Evolutionary conservation across 2,113 vertebrate genomes (phyloP), one percentile per base, ranked within the genome.

Genomic region (Oryzias javanicus): DNA sequence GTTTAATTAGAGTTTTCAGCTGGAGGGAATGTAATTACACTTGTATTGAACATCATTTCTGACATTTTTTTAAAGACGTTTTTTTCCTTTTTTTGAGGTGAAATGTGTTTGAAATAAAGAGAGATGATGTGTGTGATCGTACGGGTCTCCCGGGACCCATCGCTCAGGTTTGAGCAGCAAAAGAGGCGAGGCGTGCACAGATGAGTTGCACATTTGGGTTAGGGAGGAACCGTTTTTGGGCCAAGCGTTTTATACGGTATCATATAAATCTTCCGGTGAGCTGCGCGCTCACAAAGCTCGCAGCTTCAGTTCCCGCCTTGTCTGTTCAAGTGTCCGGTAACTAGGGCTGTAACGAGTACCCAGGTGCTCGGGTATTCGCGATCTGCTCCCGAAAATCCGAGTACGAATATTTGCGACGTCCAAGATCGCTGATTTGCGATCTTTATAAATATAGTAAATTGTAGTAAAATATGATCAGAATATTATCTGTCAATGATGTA

Each of bases 1-100:
- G 66, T 84, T 85, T 78, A 79, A 67, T 78, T 60, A 48, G 42
- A 41, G 35, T 79, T 80, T 71, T 80, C 63, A 70, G 77, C 64
- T 25, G 41, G 27, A 59, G 65, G 57, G 62, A 49, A 54, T 70
- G 54, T 72, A 72, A 78, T 63, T 76, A 77, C 70, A 58, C 84
- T 78, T 74, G 80, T 67, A 66, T 64, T 70, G 60, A 29, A 75
- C 66, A 72, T 70, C 76, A 73, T 50, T 51, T 48, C 25, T 64
- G 4, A 68, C 57, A 72, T 49, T 51, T 65, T 67, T 61, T 67
- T 56, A 62, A 59, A 72, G 51, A 72, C 72, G 81, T 76, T 62
- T 68, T 61, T 47, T 72, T 70, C 65, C 64, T 74, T 50, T 67
- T 49, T 61, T 67, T 56, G 27, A 42, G 19, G 4, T 53, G 64